A percentile compares a stretch with the other conserved stretches of the same genome.
These are phyloP conservation scores for Talpa occidentalis DNA, from an alignment of 2,113 vertebrate genomes.

Conservation along the genomic window DNA sequence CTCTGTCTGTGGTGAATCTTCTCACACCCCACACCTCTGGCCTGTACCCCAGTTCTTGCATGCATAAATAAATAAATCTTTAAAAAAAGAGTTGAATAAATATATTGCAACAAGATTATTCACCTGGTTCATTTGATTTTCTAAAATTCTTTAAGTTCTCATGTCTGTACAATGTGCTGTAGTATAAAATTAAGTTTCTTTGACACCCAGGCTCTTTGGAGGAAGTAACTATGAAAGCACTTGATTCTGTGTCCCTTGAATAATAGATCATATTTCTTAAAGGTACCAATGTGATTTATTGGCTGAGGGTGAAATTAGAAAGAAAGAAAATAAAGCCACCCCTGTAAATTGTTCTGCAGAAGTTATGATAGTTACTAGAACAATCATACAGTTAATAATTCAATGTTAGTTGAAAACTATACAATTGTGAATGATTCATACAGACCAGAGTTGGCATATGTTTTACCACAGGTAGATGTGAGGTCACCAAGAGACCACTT, in stretches of 20 bases:
- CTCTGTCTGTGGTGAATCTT: too few relatives aligned
- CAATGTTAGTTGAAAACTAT: conserved; percentile 71
- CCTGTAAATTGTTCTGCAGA: conserved; percentile 52
- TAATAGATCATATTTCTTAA: conserved; percentile 42
- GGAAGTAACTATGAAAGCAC: not conserved
- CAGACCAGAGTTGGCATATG: conserved; percentile 75
- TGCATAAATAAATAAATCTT: too few relatives aligned
- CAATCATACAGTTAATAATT: conserved; percentile 79
- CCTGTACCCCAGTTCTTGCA: too few relatives aligned
- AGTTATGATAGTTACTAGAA: conserved; percentile 60
- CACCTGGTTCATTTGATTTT: not conserved
- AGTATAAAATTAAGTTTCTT: conserved; percentile 42
- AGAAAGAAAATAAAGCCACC: not conserved
- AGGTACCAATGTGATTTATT: conserved; percentile 13
- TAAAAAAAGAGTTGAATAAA: not conserved
- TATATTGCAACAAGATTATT: not conserved
- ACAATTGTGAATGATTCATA: conserved; percentile 78
- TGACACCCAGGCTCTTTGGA: conserved; percentile 8
- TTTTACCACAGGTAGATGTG: conserved; percentile 82
- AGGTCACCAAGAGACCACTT: conserved; percentile 84
- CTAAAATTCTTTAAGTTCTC: conserved; percentile 25
- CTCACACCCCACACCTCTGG: too few relatives aligned
- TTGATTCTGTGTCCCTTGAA: conserved; percentile 36
- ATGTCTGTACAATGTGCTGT: not conserved
- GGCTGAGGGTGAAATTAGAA: conserved; percentile 42